Evolutionary conservation across 1,140 invertebrate species (phyloP).

Genomic region (Holotrichia oblita): DNA sequence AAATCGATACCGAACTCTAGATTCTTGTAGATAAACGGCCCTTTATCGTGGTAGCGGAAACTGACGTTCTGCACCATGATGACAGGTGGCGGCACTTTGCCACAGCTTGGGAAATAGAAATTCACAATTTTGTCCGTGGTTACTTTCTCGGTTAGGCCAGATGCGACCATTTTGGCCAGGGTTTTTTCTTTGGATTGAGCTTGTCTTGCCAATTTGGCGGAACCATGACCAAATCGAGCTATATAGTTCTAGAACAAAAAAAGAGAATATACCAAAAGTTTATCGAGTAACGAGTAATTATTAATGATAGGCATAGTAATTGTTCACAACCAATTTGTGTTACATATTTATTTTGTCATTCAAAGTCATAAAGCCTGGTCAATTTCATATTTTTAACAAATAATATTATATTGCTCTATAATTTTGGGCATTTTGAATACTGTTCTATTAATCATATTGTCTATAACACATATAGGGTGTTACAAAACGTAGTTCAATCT

Average conservation of each 20-base stretch:
- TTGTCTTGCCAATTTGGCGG: slow-evolving; percentile 96
- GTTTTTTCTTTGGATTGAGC: slow-evolving; percentile 99
- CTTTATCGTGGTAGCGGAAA: slow-evolving; percentile 89
- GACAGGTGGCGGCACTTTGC: slow-evolving; percentile 96
- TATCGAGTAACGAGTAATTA: neutral
- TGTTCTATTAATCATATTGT: too few species aligned
- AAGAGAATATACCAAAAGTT: too few species aligned
- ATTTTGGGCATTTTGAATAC: too few species aligned
- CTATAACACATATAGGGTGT: too few species aligned
- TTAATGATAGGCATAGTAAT: too few species aligned
- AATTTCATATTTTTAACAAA: too few species aligned
- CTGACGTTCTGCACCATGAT: slow-evolving; percentile 99
- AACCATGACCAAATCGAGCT: slow-evolving; percentile 98
- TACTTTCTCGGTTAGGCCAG: slow-evolving; percentile 87
- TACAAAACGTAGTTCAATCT: too few species aligned
- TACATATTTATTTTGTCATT: too few species aligned
- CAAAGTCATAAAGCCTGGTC: too few species aligned
- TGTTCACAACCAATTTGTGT: too few species aligned
- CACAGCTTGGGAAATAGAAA: slow-evolving; percentile 98
- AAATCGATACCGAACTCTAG: slow-evolving; percentile 99
- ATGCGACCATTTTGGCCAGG: slow-evolving; percentile 98
- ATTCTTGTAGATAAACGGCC: slow-evolving; percentile 96
- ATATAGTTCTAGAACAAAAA: slow-evolving; percentile 90
- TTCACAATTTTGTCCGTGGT: slow-evolving; percentile 87
- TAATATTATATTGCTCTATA: too few species aligned